Base-by-base conservation (phyloP, 2,888 invertebrate species). In the Aphrophora alni region DNA sequence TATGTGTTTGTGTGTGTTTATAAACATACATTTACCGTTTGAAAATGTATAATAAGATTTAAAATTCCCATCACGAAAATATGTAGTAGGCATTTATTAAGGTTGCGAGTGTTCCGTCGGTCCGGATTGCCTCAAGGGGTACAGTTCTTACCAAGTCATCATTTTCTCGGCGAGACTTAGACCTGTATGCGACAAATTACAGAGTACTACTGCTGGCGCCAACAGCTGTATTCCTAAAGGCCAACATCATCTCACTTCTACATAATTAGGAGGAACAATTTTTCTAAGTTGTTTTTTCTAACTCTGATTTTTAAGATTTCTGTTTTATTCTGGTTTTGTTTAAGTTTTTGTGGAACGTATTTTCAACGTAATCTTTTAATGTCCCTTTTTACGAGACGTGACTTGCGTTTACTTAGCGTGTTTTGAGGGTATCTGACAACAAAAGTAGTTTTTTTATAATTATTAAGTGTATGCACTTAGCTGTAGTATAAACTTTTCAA, bases 291-390 rank as follows among this genome's bases (percentile, higher is more conserved):
- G 44, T 44, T 44, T 44, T 44, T 44, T 44, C 44, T 44, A 44
- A 44, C 44, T 44, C 44, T 44, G 44, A 44, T 44, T 44, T 44
- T 59, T 59, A 59, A 59, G 59, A 21, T 59, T 59, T 59, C 59
- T 59, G 59, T 59, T 59, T 59, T 59, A 59, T 59, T 59, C 59
- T 59, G 21, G 59, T 59, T 59, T 59, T 59, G 59, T 59, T 59
- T 2, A 59, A 2, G 2, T 44, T 44, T 44, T 17, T 44, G 8
- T 33, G 33, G 33, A 8, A 5, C 33, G 8, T 33, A 5, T 33
- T 33, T 33, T 8, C 8, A 33, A 8, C 33, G 33, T 5, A 5
- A 33, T 5, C 5, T 33, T 33, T 33, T 33, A 33, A 33, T 33
- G 3, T 33, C 5, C 33, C 33, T 33, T 33, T 33, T 33, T 33